Percentiles rank a stretch among this genome's conserved stretches.
phyloP scores from a whole-genome alignment of 2,888 invertebrate genomes.

The Pristionchus arcanus region DNA sequence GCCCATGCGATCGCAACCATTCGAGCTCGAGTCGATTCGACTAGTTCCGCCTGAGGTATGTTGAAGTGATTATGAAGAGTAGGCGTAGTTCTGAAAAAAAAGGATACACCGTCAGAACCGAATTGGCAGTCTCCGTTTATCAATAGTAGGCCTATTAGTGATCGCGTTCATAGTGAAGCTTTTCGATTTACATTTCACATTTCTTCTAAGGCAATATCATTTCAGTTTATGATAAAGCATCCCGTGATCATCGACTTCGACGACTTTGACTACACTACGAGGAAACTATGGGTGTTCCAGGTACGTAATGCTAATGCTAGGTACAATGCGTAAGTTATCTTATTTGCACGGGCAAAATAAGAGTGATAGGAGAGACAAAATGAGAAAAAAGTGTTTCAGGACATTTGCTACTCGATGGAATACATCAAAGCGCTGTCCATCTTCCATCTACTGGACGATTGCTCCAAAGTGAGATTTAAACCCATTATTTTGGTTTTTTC shows the following conservation, averaged over 20 bases:
- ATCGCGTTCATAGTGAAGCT: too few species aligned
- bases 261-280: neutral
- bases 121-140: too few species aligned
- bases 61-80: neutral
- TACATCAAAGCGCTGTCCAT: neutral
- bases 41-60: neutral
- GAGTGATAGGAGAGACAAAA: too few species aligned
- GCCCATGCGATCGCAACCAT: neutral
- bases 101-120: too few species aligned
- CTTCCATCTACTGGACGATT: neutral
- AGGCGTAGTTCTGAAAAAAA: too few species aligned
- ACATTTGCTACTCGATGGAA: neutral
- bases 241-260: neutral
- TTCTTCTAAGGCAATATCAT: neutral
- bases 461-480: neutral
- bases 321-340: too few species aligned
- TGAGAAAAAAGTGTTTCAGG: too few species aligned
- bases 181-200: too few species aligned
- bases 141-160: too few species aligned
- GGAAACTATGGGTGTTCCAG: neutral
- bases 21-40: neutral
- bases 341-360: neutral
- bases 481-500: too few species aligned
- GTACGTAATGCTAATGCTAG: neutral
- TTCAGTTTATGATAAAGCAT: neutral